These are phyloP conservation scores for Struthio camelus DNA, from an alignment of 2,113 vertebrate species.

Conservation along the genomic window DNA sequence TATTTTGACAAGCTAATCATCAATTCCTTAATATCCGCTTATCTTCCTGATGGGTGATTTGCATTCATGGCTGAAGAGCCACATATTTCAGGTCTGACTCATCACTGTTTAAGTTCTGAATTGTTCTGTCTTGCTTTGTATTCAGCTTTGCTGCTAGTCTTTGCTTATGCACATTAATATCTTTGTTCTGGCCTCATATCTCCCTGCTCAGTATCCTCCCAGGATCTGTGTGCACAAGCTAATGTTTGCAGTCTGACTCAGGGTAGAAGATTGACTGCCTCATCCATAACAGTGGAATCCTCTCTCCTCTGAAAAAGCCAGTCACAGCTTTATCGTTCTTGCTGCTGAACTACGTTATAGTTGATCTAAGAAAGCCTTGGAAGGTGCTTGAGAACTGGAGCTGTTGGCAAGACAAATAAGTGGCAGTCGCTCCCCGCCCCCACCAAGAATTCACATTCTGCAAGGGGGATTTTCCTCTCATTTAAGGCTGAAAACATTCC, in stretches of 20 bases:
- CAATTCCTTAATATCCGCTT: background rate
- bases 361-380: background rate
- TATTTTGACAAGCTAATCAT: background rate
- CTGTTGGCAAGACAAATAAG: slow-evolving; percentile 42
- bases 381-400: slow-evolving; percentile 5
- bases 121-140: background rate
- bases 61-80: background rate
- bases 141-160: background rate
- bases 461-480: slow-evolving; percentile 64
- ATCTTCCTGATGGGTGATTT: background rate
- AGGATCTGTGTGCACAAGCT: background rate
- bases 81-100: background rate
- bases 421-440: slow-evolving; percentile 30
- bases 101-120: background rate
- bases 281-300: background rate
- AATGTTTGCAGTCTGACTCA: background rate
- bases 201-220: background rate
- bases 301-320: background rate
- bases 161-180: background rate
- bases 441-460: slow-evolving; percentile 51
- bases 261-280: background rate
- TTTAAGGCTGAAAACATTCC: slow-evolving; percentile 70
- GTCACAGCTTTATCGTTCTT: background rate
- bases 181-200: background rate
- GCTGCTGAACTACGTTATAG: background rate